Evolutionary conservation across 2,113 vertebrate species (phyloP).

Genomic region (Ophthalmolycus amberensis): DNA sequence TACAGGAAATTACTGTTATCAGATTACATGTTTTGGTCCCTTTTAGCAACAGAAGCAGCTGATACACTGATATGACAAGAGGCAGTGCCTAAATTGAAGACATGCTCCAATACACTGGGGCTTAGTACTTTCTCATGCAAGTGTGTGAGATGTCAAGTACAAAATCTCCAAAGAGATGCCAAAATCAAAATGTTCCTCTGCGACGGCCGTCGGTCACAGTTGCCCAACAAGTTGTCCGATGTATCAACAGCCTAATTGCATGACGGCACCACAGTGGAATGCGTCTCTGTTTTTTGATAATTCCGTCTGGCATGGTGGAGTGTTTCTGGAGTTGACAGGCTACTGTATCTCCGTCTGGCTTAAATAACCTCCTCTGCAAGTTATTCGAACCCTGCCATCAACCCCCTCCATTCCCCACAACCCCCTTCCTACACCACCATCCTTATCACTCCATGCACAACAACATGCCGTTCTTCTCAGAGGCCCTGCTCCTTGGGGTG

Average conservation of each 20-base stretch:
- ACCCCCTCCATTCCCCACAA: neutral
- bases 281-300: slow-evolving; percentile 51
- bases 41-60: slow-evolving; percentile 35
- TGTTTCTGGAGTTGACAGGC: slow-evolving; percentile 55
- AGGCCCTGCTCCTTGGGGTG: slow-evolving; percentile 24
- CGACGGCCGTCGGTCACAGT: slow-evolving; percentile 23
- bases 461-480: slow-evolving; percentile 20
- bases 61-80: slow-evolving; percentile 31
- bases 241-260: slow-evolving; percentile 23
- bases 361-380: slow-evolving; percentile 45
- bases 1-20: slow-evolving; percentile 66
- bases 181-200: neutral
- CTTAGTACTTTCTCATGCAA: neutral
- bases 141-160: neutral
- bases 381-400: slow-evolving; percentile 43
- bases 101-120: neutral
- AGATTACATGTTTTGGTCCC: slow-evolving; percentile 23
- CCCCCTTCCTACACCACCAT: neutral
- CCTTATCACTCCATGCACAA: slow-evolving; percentile 38
- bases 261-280: slow-evolving; percentile 53
- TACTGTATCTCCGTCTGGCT: slow-evolving; percentile 63
- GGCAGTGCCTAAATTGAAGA: slow-evolving; percentile 2
- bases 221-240: neutral
- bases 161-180: neutral
- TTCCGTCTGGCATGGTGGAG: slow-evolving; percentile 39